phyloP scores from a whole-genome alignment of 2,797 vertebrate species.

The Strix occidentalis region DNA sequence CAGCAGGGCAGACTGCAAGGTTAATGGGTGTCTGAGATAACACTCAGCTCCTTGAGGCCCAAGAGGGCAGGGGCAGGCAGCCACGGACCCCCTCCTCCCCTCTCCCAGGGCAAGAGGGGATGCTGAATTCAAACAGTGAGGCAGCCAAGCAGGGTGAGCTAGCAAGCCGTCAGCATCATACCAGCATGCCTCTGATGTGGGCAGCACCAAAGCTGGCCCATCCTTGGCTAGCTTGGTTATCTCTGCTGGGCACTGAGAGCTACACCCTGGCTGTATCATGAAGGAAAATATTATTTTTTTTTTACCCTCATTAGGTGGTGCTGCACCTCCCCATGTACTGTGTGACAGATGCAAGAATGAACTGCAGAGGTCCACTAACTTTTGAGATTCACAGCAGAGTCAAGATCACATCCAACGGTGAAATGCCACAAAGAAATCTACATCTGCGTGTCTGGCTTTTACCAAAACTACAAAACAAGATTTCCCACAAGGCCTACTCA shows the following conservation, averaged over 20 bases:
- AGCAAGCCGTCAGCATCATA: fast-evolving
- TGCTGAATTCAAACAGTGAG: neutral
- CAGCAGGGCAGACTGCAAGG: fast-evolving
- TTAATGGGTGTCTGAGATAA: neutral
- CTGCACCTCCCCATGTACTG: neutral
- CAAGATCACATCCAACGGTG: neutral
- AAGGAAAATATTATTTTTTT: neutral
- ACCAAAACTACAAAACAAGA: neutral
- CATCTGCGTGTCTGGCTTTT: neutral
- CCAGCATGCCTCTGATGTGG: neutral
- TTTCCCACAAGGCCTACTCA: slow-evolving; percentile 26
- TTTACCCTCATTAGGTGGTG: neutral
- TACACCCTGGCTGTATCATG: neutral
- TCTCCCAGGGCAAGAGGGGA: neutral
- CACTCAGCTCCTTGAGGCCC: neutral
- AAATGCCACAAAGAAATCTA: neutral
- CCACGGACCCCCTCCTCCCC: neutral
- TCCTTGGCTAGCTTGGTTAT: neutral
- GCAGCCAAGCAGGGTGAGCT: neutral
- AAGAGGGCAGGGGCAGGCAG: neutral
- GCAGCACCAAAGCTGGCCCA: neutral
- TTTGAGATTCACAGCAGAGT: neutral
- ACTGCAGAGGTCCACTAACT: neutral
- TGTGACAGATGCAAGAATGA: neutral
- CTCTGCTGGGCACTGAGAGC: neutral